These are phyloP conservation scores for Melipona quadrifasciata DNA, from an alignment of 1,140 invertebrate species.

Conservation along the genomic window DNA sequence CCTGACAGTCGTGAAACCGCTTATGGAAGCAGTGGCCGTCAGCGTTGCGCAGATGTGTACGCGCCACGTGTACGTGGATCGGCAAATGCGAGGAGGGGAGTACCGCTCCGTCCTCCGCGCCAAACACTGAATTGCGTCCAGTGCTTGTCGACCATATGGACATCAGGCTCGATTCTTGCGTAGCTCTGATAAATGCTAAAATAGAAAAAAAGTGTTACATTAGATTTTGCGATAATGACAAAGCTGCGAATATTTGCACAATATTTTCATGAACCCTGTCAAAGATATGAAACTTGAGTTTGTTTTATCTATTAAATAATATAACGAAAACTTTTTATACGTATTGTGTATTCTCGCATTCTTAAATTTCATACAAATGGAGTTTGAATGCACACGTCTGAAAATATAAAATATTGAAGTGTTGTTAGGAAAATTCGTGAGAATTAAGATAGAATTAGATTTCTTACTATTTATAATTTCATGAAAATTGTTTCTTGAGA, in stretches of 20 bases:
- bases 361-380: no score
- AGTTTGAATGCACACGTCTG: neutral
- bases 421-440: neutral
- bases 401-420: neutral
- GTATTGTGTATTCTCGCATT: no score
- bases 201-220: slow-evolving; percentile 17
- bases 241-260: neutral
- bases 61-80: slow-evolving; percentile 71
- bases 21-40: slow-evolving; percentile 78
- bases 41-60: slow-evolving; percentile 75
- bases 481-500: neutral
- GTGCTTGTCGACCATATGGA: slow-evolving; percentile 81
- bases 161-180: slow-evolving; percentile 75
- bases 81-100: slow-evolving; percentile 72
- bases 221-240: neutral
- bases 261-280: no score
- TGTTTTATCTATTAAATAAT: no score
- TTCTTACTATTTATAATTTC: neutral
- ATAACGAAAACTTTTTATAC: no score
- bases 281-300: no score
- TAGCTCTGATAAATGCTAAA: slow-evolving; percentile 62
- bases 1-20: slow-evolving; percentile 77
- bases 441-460: neutral
- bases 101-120: slow-evolving; percentile 72
- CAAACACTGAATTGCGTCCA: slow-evolving; percentile 80